Conservation (phyloP, 2,113 vertebrate species). For the Haliaeetus leucogaster region DNA sequence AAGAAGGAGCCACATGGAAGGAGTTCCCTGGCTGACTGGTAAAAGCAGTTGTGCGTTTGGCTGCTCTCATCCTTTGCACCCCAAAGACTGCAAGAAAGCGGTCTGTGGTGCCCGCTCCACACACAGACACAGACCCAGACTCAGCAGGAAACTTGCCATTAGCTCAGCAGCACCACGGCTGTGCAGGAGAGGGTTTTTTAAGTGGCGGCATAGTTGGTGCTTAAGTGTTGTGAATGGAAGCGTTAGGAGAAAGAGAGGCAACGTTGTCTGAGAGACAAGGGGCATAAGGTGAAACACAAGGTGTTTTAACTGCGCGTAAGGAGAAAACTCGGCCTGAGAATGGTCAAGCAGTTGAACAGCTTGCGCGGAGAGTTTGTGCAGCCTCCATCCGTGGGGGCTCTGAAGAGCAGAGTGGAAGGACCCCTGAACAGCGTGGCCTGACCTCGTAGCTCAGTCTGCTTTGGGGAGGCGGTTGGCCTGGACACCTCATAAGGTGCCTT, state of each 20-base stretch:
- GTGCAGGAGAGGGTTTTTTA: background rate
- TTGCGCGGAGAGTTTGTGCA: background rate
- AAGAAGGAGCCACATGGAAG: too few relatives aligned
- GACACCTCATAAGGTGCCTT: background rate
- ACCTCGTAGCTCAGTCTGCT: background rate
- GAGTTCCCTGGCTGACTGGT: too few relatives aligned
- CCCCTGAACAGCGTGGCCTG: background rate
- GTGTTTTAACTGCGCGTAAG: background rate
- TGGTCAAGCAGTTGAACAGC: background rate
- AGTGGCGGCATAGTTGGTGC: background rate
- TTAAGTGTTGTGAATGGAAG: background rate
- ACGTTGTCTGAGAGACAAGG: constrained; percentile 52
- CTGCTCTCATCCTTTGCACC: background rate
- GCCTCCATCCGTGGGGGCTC: background rate
- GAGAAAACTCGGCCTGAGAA: background rate
- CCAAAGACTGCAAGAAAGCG: background rate
- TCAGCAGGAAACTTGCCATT: background rate
- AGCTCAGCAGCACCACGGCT: background rate
- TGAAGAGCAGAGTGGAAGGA: background rate
- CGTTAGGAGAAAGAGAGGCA: constrained; percentile 60
- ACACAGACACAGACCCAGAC: background rate
- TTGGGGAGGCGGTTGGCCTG: background rate
- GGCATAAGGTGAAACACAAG: background rate
- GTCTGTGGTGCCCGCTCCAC: constrained; percentile 24
- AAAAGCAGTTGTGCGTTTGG: too few relatives aligned